These are phyloP conservation scores for Albula glossodonta DNA, from an alignment of 2,113 vertebrate species.

Conservation along the genomic window DNA sequence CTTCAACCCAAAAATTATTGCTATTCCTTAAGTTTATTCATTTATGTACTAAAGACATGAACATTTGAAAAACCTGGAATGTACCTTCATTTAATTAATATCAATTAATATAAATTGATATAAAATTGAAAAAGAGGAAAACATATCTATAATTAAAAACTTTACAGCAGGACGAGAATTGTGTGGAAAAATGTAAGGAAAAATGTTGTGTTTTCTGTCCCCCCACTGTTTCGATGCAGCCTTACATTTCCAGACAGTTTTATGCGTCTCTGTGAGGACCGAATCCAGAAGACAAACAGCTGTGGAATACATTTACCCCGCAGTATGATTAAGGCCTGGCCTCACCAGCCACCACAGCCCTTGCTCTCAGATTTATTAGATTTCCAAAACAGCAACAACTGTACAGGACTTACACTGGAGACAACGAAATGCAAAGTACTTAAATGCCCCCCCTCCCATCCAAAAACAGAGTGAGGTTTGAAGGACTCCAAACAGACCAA, in stretches of 20 bases:
- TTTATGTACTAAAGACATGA: too few relatives aligned
- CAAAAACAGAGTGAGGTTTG: slow-evolving; percentile 7
- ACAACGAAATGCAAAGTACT: slow-evolving; percentile 35
- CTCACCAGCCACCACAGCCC: slow-evolving; percentile 5
- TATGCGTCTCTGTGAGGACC: background rate
- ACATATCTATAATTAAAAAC: background rate
- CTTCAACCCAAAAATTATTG: too few relatives aligned
- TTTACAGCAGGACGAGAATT: background rate
- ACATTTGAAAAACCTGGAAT: too few relatives aligned
- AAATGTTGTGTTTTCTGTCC: background rate
- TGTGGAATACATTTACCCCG: slow-evolving; percentile 4
- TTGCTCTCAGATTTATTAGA: slow-evolving; percentile 33
- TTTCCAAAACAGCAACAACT: slow-evolving; percentile 37
- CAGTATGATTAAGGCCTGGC: slow-evolving; percentile 8
- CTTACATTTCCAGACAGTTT: slow-evolving; percentile 1
- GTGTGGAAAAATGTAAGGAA: background rate
- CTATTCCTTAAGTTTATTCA: too few relatives aligned
- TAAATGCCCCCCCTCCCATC: background rate
- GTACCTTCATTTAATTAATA: too few relatives aligned
- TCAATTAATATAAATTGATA: too few relatives aligned
- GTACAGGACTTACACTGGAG: slow-evolving; percentile 18
- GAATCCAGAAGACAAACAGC: slow-evolving; percentile 18
- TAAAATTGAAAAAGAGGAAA: too few relatives aligned
- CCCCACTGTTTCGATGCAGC: background rate
- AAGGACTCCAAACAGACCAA: slow-evolving; percentile 2